Percentiles rank a stretch among this genome's conserved stretches.
phyloP scores from a whole-genome alignment of 2,888 invertebrate species.

The Elgonia sp. region DNA sequence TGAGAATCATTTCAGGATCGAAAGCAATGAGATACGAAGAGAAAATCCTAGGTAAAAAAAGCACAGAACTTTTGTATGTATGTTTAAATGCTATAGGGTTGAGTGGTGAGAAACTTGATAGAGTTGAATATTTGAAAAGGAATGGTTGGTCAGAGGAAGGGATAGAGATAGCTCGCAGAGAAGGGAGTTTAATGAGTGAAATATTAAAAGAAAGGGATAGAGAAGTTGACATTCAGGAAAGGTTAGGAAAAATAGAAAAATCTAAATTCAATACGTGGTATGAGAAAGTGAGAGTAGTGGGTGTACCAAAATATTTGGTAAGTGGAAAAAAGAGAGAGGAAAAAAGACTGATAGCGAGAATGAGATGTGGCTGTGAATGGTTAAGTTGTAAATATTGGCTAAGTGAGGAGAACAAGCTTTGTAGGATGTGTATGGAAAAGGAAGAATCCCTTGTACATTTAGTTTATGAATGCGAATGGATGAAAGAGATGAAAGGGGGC shows the following conservation, averaged over 20 bases:
- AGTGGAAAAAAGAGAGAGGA: not conserved
- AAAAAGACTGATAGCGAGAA: not conserved
- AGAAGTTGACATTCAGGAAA: constrained; percentile 39
- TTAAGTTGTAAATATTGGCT: not conserved
- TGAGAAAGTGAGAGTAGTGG: not conserved
- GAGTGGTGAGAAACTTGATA: not conserved
- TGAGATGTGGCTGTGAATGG: constrained; percentile 2
- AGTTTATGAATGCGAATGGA: not conserved
- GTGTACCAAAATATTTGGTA: constrained; percentile 1
- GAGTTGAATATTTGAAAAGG: constrained; percentile 4
- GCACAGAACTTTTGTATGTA: too few relatives aligned
- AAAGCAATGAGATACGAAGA: not conserved
- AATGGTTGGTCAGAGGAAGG: constrained; percentile 21
- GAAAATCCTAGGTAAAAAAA: not conserved
- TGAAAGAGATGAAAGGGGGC: not conserved
- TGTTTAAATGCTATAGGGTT: too few relatives aligned
- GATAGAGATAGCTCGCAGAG: not conserved
- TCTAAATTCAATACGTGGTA: constrained; percentile 38
- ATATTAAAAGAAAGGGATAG: not conserved
- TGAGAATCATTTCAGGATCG: not conserved
- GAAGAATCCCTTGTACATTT: constrained; percentile 25
- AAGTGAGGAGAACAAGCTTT: not conserved
- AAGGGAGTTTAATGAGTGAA: not conserved
- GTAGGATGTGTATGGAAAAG: constrained; percentile 6
- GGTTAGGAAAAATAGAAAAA: not conserved